Evolutionary conservation across 2,888 invertebrate species (phyloP).

Genomic region (Ashinkailepas kermadecensis): DNA sequence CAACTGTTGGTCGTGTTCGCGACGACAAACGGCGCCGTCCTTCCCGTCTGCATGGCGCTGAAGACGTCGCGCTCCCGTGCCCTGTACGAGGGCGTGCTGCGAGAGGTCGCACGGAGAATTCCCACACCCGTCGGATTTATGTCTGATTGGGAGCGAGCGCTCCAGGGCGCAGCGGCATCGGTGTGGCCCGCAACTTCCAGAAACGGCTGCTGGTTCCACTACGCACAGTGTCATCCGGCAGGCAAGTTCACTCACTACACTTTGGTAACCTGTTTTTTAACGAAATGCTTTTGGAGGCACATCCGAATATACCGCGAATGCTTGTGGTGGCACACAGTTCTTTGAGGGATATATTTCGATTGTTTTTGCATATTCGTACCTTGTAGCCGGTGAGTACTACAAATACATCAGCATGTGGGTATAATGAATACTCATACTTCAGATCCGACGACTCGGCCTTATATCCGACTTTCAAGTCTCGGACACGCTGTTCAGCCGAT

Average conservation of each 20-base stretch:
- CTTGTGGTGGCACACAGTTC: too few species aligned
- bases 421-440: background rate
- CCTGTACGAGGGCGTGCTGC: too few species aligned
- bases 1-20: background rate
- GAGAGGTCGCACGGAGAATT: background rate
- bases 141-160: background rate
- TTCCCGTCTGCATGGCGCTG: background rate
- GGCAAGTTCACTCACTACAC: background rate
- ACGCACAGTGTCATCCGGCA: background rate
- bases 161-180: background rate
- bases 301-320: too few species aligned
- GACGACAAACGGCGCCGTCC: background rate
- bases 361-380: too few species aligned
- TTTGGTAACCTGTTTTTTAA: too few species aligned
- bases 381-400: too few species aligned
- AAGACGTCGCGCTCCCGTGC: too few species aligned
- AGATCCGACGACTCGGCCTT: background rate
- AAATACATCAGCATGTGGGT: background rate
- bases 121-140: background rate
- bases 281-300: too few species aligned
- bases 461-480: too few species aligned
- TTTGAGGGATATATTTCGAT: too few species aligned
- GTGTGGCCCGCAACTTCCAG: background rate
- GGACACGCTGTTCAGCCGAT: background rate
- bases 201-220: background rate